These are phyloP conservation scores for Myotis vivesi DNA, from an alignment of 2,797 vertebrate genomes.

Conservation along the genomic window DNA sequence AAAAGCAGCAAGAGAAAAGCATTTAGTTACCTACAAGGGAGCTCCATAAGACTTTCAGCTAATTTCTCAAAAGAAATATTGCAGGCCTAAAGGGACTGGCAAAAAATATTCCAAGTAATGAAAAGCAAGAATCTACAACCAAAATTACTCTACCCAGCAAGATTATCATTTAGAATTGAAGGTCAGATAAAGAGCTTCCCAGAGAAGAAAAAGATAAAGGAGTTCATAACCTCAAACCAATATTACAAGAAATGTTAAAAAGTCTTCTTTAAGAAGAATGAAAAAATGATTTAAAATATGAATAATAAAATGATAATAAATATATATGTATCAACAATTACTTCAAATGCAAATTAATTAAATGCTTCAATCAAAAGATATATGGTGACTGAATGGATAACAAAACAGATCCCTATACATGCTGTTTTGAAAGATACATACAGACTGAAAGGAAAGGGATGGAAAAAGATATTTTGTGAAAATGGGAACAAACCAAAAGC, in stretches of 20 bases:
- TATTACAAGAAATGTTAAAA: background rate
- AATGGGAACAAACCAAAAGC: background rate
- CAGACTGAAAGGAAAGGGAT: background rate
- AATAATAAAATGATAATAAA: background rate
- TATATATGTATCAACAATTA: background rate
- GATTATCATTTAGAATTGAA: background rate
- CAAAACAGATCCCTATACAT: background rate
- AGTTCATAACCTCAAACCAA: background rate
- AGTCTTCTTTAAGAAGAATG: background rate
- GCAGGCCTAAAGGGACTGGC: background rate
- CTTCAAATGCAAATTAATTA: background rate
- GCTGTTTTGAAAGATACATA: background rate
- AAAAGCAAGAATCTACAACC: background rate
- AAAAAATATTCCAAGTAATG: background rate
- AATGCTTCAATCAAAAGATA: background rate
- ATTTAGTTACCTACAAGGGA: too few relatives aligned
- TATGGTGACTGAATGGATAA: background rate
- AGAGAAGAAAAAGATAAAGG: background rate
- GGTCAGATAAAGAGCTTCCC: background rate
- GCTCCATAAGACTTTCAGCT: too few relatives aligned
- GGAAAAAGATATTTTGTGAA: background rate
- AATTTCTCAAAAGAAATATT: background rate
- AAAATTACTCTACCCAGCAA: background rate
- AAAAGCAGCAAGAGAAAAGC: too few relatives aligned
- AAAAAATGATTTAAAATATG: background rate